Evolutionary conservation across 2,113 vertebrate species (phyloP).

Genomic region (Cinclus mexicanus): DNA sequence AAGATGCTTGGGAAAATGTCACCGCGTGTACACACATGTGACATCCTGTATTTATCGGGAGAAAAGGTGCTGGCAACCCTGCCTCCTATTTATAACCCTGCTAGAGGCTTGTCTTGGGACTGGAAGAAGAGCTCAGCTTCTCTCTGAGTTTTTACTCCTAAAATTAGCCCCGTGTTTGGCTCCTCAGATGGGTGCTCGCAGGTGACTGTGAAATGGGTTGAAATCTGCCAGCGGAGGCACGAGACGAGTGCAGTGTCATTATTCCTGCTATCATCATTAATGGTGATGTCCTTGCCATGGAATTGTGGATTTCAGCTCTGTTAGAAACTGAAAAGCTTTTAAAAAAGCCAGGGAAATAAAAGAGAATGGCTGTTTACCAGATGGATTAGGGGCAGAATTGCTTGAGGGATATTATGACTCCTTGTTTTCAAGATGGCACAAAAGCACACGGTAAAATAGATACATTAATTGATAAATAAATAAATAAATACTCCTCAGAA

Average conservation of each 20-base stretch:
- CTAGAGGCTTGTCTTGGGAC: not conserved
- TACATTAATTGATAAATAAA: constrained; percentile 70
- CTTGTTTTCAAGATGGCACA: constrained; percentile 46
- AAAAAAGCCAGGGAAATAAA: constrained; percentile 24
- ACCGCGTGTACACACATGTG: not conserved
- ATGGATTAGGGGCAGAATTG: constrained; percentile 54
- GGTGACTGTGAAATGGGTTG: constrained; percentile 12
- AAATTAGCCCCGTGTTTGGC: not conserved
- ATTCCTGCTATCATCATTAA: constrained; percentile 33
- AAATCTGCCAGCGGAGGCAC: not conserved
- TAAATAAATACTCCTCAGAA: constrained; percentile 52
- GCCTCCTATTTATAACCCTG: not conserved
- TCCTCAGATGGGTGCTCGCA: not conserved
- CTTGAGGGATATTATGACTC: constrained; percentile 33
- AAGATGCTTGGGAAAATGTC: constrained; percentile 5
- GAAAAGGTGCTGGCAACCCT: constrained; percentile 5
- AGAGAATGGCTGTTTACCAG: constrained; percentile 54
- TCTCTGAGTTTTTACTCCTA: not conserved
- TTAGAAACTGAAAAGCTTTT: not conserved
- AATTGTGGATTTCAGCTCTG: constrained; percentile 29
- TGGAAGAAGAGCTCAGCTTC: not conserved
- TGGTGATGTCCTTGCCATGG: constrained; percentile 20
- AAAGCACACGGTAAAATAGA: constrained; percentile 48
- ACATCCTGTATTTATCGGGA: not conserved
- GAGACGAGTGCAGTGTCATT: not conserved